Evolutionary conservation across 2,113 vertebrate species (phyloP).

Genomic region (Pelecanus crispus): DNA sequence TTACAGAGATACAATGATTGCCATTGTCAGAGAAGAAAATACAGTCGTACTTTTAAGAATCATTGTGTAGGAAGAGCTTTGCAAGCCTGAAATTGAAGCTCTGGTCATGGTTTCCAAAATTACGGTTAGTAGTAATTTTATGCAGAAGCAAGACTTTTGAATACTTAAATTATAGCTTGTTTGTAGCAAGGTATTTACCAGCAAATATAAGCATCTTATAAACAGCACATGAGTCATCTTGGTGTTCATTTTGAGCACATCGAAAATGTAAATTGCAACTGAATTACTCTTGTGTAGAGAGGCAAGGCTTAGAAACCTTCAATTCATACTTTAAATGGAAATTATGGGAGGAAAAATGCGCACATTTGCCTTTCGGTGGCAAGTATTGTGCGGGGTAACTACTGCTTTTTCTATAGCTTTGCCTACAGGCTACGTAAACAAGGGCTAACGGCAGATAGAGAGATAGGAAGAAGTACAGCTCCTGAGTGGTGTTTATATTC

Average conservation of each 20-base stretch:
- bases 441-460: not conserved
- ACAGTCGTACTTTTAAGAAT: constrained; percentile 30
- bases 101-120: constrained; percentile 39
- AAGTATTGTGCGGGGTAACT: constrained; percentile 31
- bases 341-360: not conserved
- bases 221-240: constrained; percentile 41
- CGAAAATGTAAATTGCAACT: constrained; percentile 14
- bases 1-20: constrained; percentile 52
- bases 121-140: constrained; percentile 43
- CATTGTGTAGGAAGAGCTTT: constrained; percentile 45
- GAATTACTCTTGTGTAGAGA: constrained; percentile 24
- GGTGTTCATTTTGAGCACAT: constrained; percentile 22
- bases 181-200: constrained; percentile 53
- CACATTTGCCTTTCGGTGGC: constrained; percentile 32
- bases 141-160: constrained; percentile 48
- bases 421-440: constrained; percentile 21
- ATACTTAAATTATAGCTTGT: constrained; percentile 62
- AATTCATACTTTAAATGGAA: constrained; percentile 29
- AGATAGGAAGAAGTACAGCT: not conserved
- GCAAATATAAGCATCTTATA: constrained; percentile 45
- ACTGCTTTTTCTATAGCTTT: constrained; percentile 23
- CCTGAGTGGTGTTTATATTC: not conserved
- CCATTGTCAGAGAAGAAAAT: constrained; percentile 38
- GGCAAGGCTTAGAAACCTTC: constrained; percentile 24
- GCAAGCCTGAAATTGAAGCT: constrained; percentile 51